Conservation (phyloP, 2,113 vertebrate genomes). For the Syrrhaptes paradoxus region DNA sequence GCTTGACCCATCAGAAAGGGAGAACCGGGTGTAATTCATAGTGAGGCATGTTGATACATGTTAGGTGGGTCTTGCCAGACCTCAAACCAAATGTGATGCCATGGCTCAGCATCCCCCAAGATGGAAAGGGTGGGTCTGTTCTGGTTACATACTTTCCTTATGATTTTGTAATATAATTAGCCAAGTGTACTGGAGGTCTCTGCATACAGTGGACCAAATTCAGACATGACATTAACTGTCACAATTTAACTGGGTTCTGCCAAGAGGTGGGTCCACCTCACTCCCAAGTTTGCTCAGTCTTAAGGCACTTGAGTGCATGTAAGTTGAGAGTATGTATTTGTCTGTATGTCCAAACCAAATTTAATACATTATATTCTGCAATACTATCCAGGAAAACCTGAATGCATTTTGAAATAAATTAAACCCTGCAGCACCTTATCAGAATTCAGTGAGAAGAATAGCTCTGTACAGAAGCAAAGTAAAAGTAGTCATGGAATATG, state of each 20-base stretch:
- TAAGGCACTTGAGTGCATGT: accelerated
- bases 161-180: not conserved
- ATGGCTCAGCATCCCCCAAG: not conserved
- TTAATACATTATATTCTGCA: not conserved
- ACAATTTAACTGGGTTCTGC: not conserved
- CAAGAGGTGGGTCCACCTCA: not conserved
- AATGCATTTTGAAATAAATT: not conserved
- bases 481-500: not conserved
- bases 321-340: not conserved
- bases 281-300: not conserved
- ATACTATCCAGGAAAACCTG: not conserved
- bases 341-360: not conserved
- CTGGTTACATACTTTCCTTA: not conserved
- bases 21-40: not conserved
- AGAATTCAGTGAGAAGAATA: not conserved
- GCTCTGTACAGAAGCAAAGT: not conserved
- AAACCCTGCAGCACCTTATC: not conserved
- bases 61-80: not conserved
- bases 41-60: not conserved
- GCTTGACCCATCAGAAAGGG: not conserved
- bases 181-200: not conserved
- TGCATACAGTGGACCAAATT: not conserved
- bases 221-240: not conserved
- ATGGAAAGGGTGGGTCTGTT: not conserved
- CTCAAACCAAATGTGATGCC: not conserved